Evolutionary conservation across 2,888 invertebrate genomes (phyloP).

Genomic region (Cryptocephalus moraei): DNA sequence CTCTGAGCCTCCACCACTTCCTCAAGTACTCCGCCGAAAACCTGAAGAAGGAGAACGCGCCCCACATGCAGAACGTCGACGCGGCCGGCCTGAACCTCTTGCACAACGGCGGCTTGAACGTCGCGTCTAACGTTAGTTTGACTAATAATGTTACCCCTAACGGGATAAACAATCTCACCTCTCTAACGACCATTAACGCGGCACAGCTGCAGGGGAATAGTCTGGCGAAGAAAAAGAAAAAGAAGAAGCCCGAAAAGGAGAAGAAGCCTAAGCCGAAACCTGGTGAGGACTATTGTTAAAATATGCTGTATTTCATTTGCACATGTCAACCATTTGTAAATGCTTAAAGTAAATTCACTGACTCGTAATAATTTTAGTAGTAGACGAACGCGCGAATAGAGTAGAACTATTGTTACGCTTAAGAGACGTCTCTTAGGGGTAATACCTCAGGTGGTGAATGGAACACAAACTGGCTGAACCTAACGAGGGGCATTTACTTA

Average conservation of each 20-base stretch:
- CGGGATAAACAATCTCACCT: constrained; percentile 1
- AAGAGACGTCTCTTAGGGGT: too few species aligned
- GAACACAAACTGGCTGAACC: too few species aligned
- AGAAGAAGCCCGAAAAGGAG: constrained; percentile 66
- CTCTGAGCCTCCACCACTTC: constrained; percentile 72
- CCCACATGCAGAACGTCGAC: constrained; percentile 22
- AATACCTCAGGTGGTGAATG: too few species aligned
- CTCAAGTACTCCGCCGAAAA: constrained; percentile 72
- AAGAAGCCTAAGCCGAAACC: constrained; percentile 78
- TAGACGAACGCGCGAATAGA: too few species aligned
- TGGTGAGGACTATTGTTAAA: constrained; percentile 35
- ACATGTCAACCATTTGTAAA: too few species aligned
- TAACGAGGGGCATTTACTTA: too few species aligned
- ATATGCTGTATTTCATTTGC: neutral
- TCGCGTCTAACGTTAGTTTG: neutral
- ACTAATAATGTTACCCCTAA: neutral
- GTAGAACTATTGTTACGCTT: too few species aligned
- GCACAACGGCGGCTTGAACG: constrained; percentile 3
- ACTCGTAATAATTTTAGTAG: too few species aligned
- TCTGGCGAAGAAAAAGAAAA: constrained; percentile 61
- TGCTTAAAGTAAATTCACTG: too few species aligned
- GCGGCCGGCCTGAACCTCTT: constrained; percentile 3
- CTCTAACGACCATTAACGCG: constrained; percentile 37
- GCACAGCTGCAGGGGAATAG: constrained; percentile 27
- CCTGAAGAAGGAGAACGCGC: constrained; percentile 60